Conservation (phyloP, 2,797 vertebrate genomes). For the Emys orbicularis region DNA sequence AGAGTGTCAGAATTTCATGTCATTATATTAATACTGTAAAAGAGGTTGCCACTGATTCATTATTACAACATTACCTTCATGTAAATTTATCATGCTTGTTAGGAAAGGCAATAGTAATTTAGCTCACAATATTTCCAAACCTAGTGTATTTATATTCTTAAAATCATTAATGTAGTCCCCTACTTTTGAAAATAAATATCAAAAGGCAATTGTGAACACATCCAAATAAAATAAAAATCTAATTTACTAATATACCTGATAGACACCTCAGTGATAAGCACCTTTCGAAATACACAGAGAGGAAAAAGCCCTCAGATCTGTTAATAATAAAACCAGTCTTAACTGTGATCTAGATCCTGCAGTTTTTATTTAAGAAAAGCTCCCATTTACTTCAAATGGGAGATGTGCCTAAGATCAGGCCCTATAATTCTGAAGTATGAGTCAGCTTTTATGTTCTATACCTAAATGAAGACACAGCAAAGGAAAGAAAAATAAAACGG, state of each 20-base stretch:
- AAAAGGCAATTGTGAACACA: background rate
- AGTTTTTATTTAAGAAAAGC: background rate
- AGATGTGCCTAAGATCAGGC: conserved; percentile 29
- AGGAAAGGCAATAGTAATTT: background rate
- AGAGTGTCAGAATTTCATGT: background rate
- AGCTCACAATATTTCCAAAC: background rate
- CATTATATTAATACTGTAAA: background rate
- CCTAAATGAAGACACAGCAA: conserved; percentile 32
- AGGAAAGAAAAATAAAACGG: conserved; percentile 19
- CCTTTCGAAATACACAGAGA: conserved; percentile 29
- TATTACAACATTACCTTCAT: background rate
- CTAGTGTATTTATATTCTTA: background rate
- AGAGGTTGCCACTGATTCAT: background rate
- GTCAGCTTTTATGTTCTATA: conserved; percentile 65
- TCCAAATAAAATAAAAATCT: background rate
- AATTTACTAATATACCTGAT: background rate
- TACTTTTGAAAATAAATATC: conserved; percentile 11
- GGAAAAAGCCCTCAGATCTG: background rate
- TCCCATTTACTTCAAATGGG: conserved; percentile 40
- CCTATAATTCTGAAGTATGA: conserved; percentile 61
- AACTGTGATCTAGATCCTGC: background rate
- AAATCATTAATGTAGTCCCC: background rate
- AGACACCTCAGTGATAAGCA: background rate
- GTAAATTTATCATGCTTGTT: background rate
- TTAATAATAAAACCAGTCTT: background rate